phyloP scores from a whole-genome alignment of 2,113 vertebrate species.

The Crocuta crocuta region DNA sequence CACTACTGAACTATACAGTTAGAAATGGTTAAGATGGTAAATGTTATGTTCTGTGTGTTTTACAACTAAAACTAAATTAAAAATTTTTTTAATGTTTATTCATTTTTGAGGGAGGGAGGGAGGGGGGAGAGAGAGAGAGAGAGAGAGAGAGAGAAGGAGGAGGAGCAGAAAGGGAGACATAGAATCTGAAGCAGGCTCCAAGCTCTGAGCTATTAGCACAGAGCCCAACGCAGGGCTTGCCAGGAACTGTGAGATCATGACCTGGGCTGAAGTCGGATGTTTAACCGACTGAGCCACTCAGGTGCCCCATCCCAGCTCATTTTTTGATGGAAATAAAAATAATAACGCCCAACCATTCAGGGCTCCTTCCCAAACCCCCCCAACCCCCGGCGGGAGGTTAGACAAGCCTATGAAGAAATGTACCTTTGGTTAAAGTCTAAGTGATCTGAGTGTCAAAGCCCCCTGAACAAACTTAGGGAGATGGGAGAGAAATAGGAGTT shows the following conservation, averaged over 20 bases:
- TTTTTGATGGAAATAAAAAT: not conserved
- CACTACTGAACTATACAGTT: not conserved
- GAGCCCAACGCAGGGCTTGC: not conserved
- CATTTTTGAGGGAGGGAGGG: no score
- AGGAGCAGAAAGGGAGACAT: no score
- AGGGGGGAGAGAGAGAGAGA: no score
- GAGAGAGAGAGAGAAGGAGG: no score
- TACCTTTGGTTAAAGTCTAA: not conserved
- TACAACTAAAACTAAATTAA: not conserved
- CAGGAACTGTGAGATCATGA: not conserved
- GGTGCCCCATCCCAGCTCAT: not conserved
- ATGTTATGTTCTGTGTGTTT: not conserved
- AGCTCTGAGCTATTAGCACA: no score
- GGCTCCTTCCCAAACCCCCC: not conserved
- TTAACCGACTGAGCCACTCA: not conserved
- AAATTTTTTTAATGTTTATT: not conserved
- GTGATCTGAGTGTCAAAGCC: not conserved
- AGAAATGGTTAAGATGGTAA: not conserved
- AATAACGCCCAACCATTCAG: accelerated
- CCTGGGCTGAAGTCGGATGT: not conserved
- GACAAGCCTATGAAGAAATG: not conserved
- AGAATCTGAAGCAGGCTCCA: no score
- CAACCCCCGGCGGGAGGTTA: no score
- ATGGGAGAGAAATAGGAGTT: not conserved
- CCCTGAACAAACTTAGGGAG: not conserved